Evolutionary conservation across 2,888 invertebrate species (phyloP).

Genomic region (Julus scandinavius): DNA sequence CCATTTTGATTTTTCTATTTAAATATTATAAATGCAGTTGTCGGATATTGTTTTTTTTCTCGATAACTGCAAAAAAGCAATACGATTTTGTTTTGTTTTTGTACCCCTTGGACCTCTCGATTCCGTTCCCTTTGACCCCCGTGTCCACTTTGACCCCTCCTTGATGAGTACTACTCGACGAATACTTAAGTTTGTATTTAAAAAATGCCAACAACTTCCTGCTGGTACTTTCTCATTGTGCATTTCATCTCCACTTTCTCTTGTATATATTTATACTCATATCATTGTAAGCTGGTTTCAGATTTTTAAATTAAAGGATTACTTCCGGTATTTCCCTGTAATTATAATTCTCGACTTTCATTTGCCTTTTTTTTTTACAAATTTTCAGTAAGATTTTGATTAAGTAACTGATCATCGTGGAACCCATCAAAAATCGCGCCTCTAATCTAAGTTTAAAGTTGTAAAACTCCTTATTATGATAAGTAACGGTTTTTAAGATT

Average conservation of each 20-base stretch:
- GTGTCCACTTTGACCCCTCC: neutral
- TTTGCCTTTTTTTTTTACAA: neutral
- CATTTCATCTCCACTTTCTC: constrained; percentile 53
- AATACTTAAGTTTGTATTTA: constrained; percentile 39
- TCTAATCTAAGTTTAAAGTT: too few relatives aligned
- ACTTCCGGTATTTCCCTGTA: constrained; percentile 54
- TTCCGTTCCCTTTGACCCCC: neutral
- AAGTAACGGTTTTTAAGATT: too few relatives aligned
- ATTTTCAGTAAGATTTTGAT: too few relatives aligned
- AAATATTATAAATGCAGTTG: neutral
- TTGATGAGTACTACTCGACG: constrained; percentile 13
- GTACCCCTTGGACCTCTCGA: neutral
- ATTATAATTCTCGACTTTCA: neutral
- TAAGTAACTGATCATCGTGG: too few relatives aligned
- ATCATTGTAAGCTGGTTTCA: constrained; percentile 59
- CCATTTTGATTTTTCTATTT: constrained; percentile 17
- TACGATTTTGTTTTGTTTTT: constrained; percentile 10
- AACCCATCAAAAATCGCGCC: too few relatives aligned
- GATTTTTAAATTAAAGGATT: constrained; percentile 59
- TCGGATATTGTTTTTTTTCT: neutral
- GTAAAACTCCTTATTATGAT: too few relatives aligned
- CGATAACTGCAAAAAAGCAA: neutral
- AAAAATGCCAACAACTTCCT: constrained; percentile 49
- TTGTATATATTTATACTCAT: constrained; percentile 60
- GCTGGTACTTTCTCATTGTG: constrained; percentile 48